Evolutionary conservation across 2,113 vertebrate genomes (phyloP).

Genomic region (Chaenogobius annularis): DNA sequence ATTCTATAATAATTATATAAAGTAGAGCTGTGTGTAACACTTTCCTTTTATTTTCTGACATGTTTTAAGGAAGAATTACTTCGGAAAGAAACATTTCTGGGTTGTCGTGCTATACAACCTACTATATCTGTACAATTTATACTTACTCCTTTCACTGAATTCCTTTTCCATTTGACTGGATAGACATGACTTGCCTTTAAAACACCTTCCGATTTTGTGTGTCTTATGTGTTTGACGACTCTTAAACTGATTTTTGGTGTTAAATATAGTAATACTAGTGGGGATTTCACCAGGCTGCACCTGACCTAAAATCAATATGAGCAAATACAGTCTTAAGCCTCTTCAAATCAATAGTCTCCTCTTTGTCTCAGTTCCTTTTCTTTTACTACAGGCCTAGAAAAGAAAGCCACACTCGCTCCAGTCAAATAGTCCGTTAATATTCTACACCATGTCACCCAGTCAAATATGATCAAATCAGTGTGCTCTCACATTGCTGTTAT

Average conservation of each 20-base stretch:
- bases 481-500: constrained; percentile 68
- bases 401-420: constrained; percentile 15
- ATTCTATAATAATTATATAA: too few species aligned
- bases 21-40: too few species aligned
- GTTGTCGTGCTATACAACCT: background rate
- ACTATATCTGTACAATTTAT: background rate
- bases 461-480: constrained; percentile 64
- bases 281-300: constrained; percentile 39
- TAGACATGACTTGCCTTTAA: constrained; percentile 4
- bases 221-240: background rate
- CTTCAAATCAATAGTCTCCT: constrained; percentile 41
- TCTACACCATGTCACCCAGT: constrained; percentile 36
- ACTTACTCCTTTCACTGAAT: background rate
- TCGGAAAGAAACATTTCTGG: too few species aligned
- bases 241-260: constrained; percentile 35
- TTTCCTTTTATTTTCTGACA: too few species aligned
- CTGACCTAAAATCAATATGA: constrained; percentile 60
- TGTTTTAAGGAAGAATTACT: too few species aligned
- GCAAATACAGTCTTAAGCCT: constrained; percentile 39
- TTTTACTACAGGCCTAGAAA: constrained; percentile 35
- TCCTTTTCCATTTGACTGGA: background rate
- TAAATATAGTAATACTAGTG: constrained; percentile 40
- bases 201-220: background rate
- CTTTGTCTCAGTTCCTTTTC: constrained; percentile 22
- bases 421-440: constrained; percentile 37